Base-by-base conservation (phyloP, 2,113 vertebrate genomes). In the Cochlearius cochlearius region DNA sequence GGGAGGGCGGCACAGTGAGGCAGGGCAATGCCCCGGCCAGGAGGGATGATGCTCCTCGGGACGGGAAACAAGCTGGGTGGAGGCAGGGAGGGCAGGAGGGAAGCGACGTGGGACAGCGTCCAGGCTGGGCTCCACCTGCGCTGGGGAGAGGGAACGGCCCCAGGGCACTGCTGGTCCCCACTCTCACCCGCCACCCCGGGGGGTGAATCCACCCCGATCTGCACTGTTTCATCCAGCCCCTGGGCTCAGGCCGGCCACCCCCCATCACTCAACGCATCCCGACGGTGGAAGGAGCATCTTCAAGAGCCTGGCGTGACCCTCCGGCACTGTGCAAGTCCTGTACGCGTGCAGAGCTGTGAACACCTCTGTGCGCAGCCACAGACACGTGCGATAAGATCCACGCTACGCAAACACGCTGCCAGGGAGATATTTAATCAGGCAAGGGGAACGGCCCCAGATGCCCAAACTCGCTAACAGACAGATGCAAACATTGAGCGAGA, bases 401-500 rank as follows among this genome's bases (percentile, higher is more conserved):
- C 0, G 0, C 62, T 49, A 25, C 90, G 84, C 68, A 91, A 39
- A 75, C 55, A 52, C 0, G 0, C 7, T 87, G 17, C 80, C 7
- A 17, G 69, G 38, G 41, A 72, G 77, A 58, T 71, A 79, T 72
- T 87, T 23, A 67, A 92, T 72, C 74, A 93, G 77, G 81, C 45
- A 60, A 56, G 52, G n/a, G 56, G 38, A 90, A 58, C 2, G 3
- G 64, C 36, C 88, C 83, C 92, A 94, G 95, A 85, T 89, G 86
- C 91, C 86, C 83, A 64, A 68, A 89, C 15, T 34, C 0, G 18
- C 58, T 66, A 97, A 85, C 36, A 94, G 92, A 89, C 91, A 88
- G 94, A 91, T 91, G 88, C 92, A 96, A 96, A 92, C 95, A 92
- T 2, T 89, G 94, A 91, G 62, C 1, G 3, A 92, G 95, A 94